These are phyloP conservation scores for Stegophylla sp. DNA, from an alignment of 2,888 invertebrate genomes.

Conservation along the genomic window DNA sequence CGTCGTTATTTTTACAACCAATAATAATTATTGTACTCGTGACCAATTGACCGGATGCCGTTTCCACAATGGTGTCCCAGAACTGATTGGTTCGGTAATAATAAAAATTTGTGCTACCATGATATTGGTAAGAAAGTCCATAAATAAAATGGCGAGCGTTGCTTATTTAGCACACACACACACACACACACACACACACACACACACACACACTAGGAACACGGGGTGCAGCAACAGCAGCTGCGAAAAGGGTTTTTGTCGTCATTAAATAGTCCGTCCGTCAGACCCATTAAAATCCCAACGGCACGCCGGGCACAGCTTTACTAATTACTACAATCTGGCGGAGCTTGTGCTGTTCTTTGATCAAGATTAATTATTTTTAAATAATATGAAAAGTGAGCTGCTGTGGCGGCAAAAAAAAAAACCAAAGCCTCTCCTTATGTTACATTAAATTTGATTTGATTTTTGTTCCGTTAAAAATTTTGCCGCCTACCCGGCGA, in stretches of 20 bases:
- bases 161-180: constrained; percentile 15
- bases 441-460: too few species aligned
- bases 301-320: constrained; percentile 38
- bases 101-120: constrained; percentile 17
- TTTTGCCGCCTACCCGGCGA: too few species aligned
- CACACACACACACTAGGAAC: background rate
- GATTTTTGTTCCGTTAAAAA: too few species aligned
- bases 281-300: constrained; percentile 40
- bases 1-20: too few species aligned
- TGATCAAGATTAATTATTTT: constrained; percentile 51
- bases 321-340: constrained; percentile 35
- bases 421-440: background rate
- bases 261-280: constrained; percentile 51
- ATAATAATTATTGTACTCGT: too few species aligned
- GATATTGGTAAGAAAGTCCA: constrained; percentile 38
- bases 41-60: too few species aligned
- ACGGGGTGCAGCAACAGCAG: background rate
- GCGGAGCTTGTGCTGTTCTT: constrained; percentile 8
- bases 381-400: constrained; percentile 4
- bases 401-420: background rate
- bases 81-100: background rate
- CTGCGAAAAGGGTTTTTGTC: constrained; percentile 42
- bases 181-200: background rate
- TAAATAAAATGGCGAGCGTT: constrained; percentile 14
- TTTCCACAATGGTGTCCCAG: background rate